Base-by-base conservation (phyloP, 2,888 invertebrate species). In the Arge pagana region DNA sequence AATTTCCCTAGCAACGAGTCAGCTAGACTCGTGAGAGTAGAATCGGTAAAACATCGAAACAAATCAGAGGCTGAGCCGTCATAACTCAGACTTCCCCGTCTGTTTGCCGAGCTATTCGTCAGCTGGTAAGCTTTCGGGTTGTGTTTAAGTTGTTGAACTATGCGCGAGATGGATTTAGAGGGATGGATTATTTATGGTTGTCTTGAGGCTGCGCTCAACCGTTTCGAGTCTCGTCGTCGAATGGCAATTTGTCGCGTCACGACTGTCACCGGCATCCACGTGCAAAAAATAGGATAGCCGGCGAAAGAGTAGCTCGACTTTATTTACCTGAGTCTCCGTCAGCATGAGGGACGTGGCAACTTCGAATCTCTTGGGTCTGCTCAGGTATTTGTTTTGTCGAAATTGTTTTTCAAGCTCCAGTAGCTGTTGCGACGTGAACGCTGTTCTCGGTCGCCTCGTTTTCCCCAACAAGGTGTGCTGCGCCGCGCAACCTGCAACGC, bases 361-460 rank as follows among this genome's bases (percentile, higher is more conserved):
- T 77, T 99, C 98, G 77, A 97, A 99, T 68, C 99, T 83, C 79
- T 98, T 97, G 15, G 99, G 98, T 63, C 99, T 81, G 24, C 97
- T 98, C 36, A 99, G 85, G 81, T 99, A 99, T 79, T 99, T 99
- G 83, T 97, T 99, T 83, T 96, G 94, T 56, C 95, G 87, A 82
- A 99, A 99, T 80, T 99, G 98, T 76, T 96, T 93, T 80, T 99
- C 99, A 70, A 99, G 80, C 78, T 99, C 98, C 63, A 99, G 82
- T 15, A 99, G 85, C 71, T 99, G 99, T 73, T 99, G 98, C 11
- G 89, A 93, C 1, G 98, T 99, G 82, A 99, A 99, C 1, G 99
- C 98, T 0, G 99, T 99, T 53, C 99, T 83, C 0, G 99, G 99
- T 60, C 99, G 83, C 51, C 95, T 80, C 31, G 94, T 93, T 79